These are phyloP conservation scores for Rutilus rutilus DNA, from an alignment of 2,113 vertebrate species.

Conservation along the genomic window DNA sequence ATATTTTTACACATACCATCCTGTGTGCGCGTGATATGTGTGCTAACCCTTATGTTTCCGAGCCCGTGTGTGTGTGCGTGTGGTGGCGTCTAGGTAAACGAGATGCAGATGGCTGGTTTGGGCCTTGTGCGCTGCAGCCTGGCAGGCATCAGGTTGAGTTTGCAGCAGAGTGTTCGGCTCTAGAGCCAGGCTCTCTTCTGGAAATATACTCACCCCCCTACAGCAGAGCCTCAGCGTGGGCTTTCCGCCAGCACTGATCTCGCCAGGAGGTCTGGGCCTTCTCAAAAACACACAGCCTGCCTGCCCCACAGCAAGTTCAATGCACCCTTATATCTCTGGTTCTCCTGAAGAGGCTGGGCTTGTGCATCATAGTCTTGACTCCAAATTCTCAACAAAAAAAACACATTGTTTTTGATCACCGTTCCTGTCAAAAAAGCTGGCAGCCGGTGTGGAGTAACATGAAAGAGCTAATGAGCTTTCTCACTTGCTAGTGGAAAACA, in stretches of 20 bases:
- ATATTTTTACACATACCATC: conserved; percentile 60
- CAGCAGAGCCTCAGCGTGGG: conserved; percentile 37
- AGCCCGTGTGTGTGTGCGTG: conserved; percentile 18
- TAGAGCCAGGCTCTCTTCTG: conserved; percentile 37
- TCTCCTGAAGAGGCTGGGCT: not conserved
- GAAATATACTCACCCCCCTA: conserved; percentile 45
- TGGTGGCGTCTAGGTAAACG: conserved; percentile 55
- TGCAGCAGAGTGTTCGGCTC: conserved; percentile 38
- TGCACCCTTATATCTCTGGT: conserved; percentile 15
- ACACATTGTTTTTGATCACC: conserved; percentile 26
- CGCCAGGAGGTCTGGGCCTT: conserved; percentile 53
- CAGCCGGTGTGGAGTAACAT: conserved; percentile 7
- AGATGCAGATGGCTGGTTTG: conserved; percentile 59
- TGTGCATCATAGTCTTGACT: not conserved
- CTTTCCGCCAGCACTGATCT: conserved; percentile 40
- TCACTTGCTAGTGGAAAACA: conserved; percentile 29
- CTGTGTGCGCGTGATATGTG: not conserved
- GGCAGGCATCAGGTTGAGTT: conserved; percentile 57
- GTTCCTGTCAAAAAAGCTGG: conserved; percentile 17
- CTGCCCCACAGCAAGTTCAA: conserved; percentile 28
- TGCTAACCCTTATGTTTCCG: conserved; percentile 1
- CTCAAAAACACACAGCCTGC: conserved; percentile 40
- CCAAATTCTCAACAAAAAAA: not conserved
- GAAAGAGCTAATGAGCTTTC: conserved; percentile 29
- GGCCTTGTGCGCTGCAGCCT: conserved; percentile 48